Conservation (phyloP, 2,888 invertebrate genomes). For the Clusia tigrina region DNA sequence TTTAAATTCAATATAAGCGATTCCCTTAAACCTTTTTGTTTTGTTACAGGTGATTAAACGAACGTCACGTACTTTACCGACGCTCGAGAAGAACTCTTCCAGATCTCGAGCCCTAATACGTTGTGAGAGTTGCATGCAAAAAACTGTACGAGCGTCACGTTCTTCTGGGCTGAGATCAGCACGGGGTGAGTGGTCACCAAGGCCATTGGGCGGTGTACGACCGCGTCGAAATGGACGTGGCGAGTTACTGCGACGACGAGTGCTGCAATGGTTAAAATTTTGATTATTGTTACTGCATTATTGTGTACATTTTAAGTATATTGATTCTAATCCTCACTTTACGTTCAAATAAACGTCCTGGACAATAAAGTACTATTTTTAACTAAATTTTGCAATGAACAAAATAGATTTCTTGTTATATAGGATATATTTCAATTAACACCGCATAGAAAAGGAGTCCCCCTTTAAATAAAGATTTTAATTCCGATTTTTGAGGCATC, state of each 20-base stretch:
- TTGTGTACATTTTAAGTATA: not conserved
- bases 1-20: conserved; percentile 99
- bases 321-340: no score
- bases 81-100: conserved; percentile 98
- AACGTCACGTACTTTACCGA: conserved; percentile 98
- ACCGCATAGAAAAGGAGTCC: no score
- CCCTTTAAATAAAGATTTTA: no score
- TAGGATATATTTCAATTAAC: no score
- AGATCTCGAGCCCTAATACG: conserved; percentile 91
- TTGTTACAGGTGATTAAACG: conserved; percentile 98
- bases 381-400: no score
- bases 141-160: conserved; percentile 97
- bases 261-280: conserved; percentile 33
- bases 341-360: no score
- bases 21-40: conserved; percentile 97
- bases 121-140: conserved; percentile 98
- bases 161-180: conserved; percentile 93
- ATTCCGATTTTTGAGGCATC: no score
- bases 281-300: not conserved
- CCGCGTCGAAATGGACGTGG: conserved; percentile 63
- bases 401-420: no score
- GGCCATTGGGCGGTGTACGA: conserved; percentile 66
- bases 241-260: conserved; percentile 62
- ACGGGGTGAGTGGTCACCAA: conserved; percentile 69
- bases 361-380: no score